phyloP scores from a whole-genome alignment of 2,888 invertebrate species.

The Epistrophe eligans region DNA sequence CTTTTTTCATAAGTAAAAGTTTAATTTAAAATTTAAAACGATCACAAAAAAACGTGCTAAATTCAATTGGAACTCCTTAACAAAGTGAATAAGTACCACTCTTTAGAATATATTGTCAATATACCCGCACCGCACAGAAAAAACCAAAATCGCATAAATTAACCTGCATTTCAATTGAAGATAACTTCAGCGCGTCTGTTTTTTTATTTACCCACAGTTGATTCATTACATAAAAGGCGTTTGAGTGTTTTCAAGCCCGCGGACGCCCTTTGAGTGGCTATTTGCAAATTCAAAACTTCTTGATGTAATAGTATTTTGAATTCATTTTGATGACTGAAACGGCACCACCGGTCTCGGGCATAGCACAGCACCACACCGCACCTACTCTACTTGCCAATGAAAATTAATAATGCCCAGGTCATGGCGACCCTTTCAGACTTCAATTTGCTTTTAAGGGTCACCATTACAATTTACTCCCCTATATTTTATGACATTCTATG shows the following conservation, averaged over 20 bases:
- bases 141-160: conserved; percentile 45
- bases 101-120: conserved; percentile 24
- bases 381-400: conserved; percentile 40
- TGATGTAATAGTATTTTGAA: conserved; percentile 64
- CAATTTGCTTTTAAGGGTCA: conserved; percentile 68
- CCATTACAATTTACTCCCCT: conserved; percentile 60
- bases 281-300: conserved; percentile 64
- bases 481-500: conserved; percentile 61
- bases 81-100: not conserved
- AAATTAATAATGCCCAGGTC: conserved; percentile 68
- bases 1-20: no score
- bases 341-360: not conserved
- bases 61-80: conserved; percentile 13
- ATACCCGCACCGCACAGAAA: not conserved
- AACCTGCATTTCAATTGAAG: conserved; percentile 50
- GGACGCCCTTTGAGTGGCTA: conserved; percentile 58
- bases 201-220: conserved; percentile 42
- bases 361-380: no score
- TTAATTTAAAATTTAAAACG: conserved; percentile 11
- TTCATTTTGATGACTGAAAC: conserved; percentile 50
- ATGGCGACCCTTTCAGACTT: conserved; percentile 60
- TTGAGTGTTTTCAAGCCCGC: conserved; percentile 55
- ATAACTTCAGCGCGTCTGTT: conserved; percentile 39
- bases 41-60: not conserved
- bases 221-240: conserved; percentile 58